Conservation (phyloP, 2,113 vertebrate species). For the Turnix velox region DNA sequence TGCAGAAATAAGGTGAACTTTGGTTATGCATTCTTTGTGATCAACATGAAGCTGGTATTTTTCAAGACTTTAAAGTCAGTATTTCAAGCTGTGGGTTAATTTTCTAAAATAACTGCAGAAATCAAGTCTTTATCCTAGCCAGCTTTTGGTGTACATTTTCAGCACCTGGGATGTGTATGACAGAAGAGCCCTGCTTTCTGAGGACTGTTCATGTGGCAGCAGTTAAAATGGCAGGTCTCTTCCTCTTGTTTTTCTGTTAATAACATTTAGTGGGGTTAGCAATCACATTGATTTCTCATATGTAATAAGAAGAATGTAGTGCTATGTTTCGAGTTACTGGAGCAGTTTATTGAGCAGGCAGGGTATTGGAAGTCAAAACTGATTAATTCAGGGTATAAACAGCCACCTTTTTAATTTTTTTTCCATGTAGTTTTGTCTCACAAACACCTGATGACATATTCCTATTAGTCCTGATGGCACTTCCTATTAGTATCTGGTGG, state of each 20-base stretch:
- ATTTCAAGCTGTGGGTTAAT: too few species aligned
- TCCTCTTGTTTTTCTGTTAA: background rate
- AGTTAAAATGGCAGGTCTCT: background rate
- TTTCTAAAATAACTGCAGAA: too few species aligned
- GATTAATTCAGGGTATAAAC: constrained; percentile 21
- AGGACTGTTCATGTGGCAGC: background rate
- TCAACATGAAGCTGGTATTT: too few species aligned
- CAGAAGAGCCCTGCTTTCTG: background rate
- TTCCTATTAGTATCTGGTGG: background rate
- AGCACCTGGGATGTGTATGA: background rate
- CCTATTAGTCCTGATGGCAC: background rate
- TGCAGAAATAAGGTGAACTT: too few species aligned
- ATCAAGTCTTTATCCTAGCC: background rate
- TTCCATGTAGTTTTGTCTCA: accelerated
- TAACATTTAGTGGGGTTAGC: background rate
- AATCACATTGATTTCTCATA: constrained; percentile 48
- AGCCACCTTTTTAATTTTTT: background rate
- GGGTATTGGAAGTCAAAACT: constrained; percentile 43
- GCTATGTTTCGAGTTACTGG: background rate
- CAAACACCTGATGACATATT: background rate
- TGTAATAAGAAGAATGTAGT: constrained; percentile 2
- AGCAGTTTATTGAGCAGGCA: constrained; percentile 43
- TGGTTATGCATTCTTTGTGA: too few species aligned
- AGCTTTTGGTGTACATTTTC: background rate
- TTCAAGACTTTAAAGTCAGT: too few species aligned